Evolutionary conservation across 2,888 invertebrate species (phyloP), one percentile per base, ranked within the genome.

Genomic region (Ectemnius continuus): DNA sequence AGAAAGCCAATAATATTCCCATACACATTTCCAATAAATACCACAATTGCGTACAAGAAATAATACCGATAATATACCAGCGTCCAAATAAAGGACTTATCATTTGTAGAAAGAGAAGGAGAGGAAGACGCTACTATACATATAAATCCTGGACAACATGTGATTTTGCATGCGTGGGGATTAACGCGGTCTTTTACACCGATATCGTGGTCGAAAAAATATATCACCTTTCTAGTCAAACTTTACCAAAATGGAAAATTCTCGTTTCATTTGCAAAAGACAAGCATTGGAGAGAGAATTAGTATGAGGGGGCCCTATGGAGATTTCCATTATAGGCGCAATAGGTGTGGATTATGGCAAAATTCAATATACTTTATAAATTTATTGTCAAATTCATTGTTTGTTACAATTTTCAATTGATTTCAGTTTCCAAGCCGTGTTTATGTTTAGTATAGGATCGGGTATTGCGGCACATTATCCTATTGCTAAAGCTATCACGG

Each of bases 251-350:
- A 84, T 63, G 88, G 90, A 20, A 73, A 76, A 72, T 85, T 89
- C 67, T 88, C 87, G 63, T 70, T 69, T 13, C 72, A 74, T 72
- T 74, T 90, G 28, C 86, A 75, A 61, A 68, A 77, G n/a, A 72
- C 83, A 63, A 78, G 77, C 64, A 60, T 85, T 28, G 81, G 78
- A 1, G 82, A 88, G 57, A 71, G 80, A 73, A 76, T 90, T 63
- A 73, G 79, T 59, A 70, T 90, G 4, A 85, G 90, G 76, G 90
- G 90, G 36, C 90, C 90, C 46, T 90, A 90, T 67, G 90, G 89
- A 18, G 84, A 89, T 60, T 90, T 90, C 72, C 61, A 67, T 14
- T 90, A 90, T 64, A 67, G 76, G 56, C 68, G 36, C 57, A 90
- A 90, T 70, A 88, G 88, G 90, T 89, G 58, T 23, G 64, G 6